Evolutionary conservation across 2,113 vertebrate species (phyloP).

Genomic region (Grantiella picta): DNA sequence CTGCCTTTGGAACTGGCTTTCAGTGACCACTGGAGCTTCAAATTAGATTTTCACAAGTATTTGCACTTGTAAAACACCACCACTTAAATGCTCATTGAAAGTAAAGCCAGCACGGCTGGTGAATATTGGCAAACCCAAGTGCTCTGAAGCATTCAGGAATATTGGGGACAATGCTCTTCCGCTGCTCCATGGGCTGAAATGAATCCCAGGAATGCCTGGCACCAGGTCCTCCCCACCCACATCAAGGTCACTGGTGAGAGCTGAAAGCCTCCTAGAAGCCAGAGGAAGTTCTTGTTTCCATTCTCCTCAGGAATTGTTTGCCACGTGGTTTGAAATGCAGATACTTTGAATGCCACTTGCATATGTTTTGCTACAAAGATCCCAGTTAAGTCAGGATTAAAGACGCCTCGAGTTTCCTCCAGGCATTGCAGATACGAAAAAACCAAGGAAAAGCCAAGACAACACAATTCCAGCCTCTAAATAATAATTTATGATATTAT

Average conservation of each 20-base stretch:
- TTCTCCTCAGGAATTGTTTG: neutral
- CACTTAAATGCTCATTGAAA: neutral
- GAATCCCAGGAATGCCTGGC: neutral
- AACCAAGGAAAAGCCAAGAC: neutral
- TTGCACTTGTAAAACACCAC: constrained; percentile 40
- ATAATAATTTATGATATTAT: neutral
- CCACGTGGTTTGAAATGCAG: neutral
- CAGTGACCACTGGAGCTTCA: neutral
- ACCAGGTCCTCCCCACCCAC: neutral
- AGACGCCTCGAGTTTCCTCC: neutral
- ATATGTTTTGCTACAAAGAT: neutral
- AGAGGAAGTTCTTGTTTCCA: neutral
- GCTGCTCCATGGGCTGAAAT: neutral
- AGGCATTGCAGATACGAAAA: neutral
- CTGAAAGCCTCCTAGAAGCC: neutral
- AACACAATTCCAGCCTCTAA: neutral
- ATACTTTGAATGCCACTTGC: neutral
- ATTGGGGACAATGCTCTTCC: neutral
- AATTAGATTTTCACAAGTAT: constrained; percentile 51
- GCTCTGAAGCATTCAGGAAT: neutral
- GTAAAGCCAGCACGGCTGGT: rapidly evolving
- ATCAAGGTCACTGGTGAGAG: neutral
- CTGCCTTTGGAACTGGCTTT: neutral
- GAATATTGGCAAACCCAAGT: neutral
- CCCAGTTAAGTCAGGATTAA: neutral